Percentiles rank a stretch among this genome's conserved stretches.
Evolutionary conservation across 2,113 vertebrate species (phyloP).

Genomic region (Oreochromis niloticus): DNA sequence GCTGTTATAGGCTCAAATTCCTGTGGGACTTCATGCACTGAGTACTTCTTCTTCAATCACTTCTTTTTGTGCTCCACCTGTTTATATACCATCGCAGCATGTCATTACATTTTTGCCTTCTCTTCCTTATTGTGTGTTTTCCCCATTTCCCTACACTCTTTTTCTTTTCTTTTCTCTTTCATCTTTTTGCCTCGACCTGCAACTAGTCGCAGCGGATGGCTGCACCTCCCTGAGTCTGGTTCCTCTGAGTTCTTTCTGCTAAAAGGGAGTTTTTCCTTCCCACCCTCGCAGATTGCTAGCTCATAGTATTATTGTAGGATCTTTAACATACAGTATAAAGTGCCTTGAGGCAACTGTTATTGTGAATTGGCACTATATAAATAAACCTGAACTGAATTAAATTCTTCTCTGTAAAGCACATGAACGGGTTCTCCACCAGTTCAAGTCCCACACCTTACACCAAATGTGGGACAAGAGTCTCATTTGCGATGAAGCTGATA

Average conservation of each 20-base stretch:
- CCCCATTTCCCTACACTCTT: background rate
- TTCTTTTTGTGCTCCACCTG: background rate
- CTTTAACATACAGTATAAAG: background rate
- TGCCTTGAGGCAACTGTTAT: background rate
- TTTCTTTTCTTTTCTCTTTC: background rate
- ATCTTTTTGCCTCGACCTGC: background rate
- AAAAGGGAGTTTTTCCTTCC: background rate
- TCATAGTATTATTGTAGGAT: background rate
- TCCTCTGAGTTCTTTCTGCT: background rate
- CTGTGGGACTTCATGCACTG: background rate
- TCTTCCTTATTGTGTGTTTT: background rate
- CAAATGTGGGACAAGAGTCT: background rate
- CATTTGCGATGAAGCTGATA: background rate
- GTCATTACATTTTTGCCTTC: background rate
- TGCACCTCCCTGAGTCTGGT: background rate
- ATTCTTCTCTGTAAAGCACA: background rate
- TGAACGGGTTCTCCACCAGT: background rate
- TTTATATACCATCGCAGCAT: background rate
- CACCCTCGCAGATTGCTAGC: background rate
- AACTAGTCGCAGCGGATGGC: background rate
- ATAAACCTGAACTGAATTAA: background rate
- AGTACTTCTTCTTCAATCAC: background rate
- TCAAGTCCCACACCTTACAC: background rate
- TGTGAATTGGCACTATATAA: background rate
- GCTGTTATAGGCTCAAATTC: background rate